phyloP scores from a whole-genome alignment of 2,797 vertebrate species.

The Siniperca obscura region DNA sequence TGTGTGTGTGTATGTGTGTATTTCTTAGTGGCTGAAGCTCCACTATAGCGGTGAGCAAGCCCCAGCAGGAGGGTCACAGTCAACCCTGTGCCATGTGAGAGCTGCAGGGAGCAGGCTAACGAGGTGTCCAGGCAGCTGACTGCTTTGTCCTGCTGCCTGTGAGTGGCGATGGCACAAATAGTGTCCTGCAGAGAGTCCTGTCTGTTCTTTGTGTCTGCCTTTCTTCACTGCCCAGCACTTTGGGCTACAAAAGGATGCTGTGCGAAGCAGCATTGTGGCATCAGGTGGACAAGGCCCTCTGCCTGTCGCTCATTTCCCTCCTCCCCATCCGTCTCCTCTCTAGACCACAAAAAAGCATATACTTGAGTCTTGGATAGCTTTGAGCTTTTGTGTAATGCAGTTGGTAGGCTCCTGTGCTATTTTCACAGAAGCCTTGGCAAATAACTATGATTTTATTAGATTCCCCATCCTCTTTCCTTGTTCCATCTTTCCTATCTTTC shows the following conservation, averaged over 20 bases:
- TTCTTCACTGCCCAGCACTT: slow-evolving; percentile 70
- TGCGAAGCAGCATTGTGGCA: slow-evolving; percentile 63
- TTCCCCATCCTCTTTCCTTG: slow-evolving; percentile 17
- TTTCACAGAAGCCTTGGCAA: slow-evolving; percentile 21
- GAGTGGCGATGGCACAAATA: slow-evolving; percentile 73
- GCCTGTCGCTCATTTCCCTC: slow-evolving; percentile 37
- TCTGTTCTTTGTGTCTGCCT: slow-evolving; percentile 83
- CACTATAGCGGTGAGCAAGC: slow-evolving; percentile 60
- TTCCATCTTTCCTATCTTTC: slow-evolving; percentile 34
- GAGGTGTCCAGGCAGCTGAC: slow-evolving; percentile 82
- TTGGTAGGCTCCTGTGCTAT: slow-evolving; percentile 14
- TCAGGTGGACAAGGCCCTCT: slow-evolving; percentile 78
- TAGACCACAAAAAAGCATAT: slow-evolving; percentile 25
- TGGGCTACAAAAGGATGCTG: slow-evolving; percentile 69
- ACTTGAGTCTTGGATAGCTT: slow-evolving; percentile 22
- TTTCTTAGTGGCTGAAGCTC: slow-evolving; percentile 54
- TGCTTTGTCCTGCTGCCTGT: slow-evolving; percentile 76
- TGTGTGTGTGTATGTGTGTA: slow-evolving; percentile 38
- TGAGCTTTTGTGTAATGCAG: slow-evolving; percentile 6
- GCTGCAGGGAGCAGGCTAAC: slow-evolving; percentile 81
- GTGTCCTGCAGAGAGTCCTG: slow-evolving; percentile 80
- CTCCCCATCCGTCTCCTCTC: slow-evolving; percentile 29
- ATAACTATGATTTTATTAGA: slow-evolving; percentile 44
- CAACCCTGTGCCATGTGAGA: slow-evolving; percentile 75
- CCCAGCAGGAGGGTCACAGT: slow-evolving; percentile 68